Evolutionary conservation across 2,797 vertebrate genomes (phyloP).

Genomic region (Poecile montanus): DNA sequence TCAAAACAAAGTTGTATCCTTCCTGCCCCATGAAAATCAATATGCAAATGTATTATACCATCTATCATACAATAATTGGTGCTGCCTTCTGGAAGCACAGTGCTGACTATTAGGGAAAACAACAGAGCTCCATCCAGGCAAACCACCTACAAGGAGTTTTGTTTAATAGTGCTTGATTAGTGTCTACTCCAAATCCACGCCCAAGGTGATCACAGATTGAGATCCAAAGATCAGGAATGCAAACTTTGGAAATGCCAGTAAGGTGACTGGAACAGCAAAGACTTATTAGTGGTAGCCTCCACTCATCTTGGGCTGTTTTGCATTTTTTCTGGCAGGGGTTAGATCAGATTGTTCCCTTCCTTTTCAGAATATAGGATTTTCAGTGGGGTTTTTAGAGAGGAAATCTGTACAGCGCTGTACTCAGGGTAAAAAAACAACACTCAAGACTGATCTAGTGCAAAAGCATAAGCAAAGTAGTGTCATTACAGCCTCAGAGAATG

Average conservation of each 20-base stretch:
- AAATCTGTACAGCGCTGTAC: neutral
- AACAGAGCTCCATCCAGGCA: neutral
- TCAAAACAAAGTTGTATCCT: neutral
- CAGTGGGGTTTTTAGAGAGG: neutral
- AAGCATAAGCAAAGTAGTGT: neutral
- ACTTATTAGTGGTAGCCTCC: neutral
- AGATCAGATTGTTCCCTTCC: neutral
- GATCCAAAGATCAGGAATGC: neutral
- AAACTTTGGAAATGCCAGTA: neutral
- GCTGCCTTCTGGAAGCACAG: neutral
- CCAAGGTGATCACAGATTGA: neutral
- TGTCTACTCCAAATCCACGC: neutral
- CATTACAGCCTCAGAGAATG: neutral
- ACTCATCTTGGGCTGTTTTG: neutral
- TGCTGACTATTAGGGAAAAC: neutral
- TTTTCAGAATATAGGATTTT: neutral
- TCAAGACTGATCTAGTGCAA: neutral
- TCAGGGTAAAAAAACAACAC: neutral
- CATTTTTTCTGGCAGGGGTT: neutral
- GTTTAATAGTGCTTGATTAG: neutral
- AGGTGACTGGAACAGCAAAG: neutral
- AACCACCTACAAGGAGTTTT: neutral
- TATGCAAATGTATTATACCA: neutral
- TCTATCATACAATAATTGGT: neutral
- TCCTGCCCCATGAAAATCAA: neutral